Evolutionary conservation across 2,888 invertebrate genomes (phyloP).

Genomic region (Drosophila niveifrons): DNA sequence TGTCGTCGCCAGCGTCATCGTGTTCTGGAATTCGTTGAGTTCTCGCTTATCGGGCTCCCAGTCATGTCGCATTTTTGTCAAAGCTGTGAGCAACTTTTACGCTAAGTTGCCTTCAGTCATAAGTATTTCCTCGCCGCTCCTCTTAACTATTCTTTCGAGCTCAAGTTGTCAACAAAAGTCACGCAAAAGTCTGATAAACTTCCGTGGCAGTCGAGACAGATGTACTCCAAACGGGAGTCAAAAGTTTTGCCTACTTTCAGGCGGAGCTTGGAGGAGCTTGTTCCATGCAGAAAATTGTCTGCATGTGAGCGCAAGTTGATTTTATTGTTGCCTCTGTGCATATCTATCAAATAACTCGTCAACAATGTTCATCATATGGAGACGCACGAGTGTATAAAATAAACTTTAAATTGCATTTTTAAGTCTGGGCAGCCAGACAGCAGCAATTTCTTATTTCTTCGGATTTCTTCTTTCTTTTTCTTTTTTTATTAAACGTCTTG

Average conservation of each 20-base stretch:
- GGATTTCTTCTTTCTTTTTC: slow-evolving; percentile 7
- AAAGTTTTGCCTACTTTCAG: slow-evolving; percentile 60
- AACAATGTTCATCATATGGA: slow-evolving; percentile 57
- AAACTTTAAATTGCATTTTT: slow-evolving; percentile 73
- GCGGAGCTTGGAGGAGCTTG: not conserved
- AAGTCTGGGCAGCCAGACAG: not conserved
- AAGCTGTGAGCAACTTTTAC: slow-evolving; percentile 53
- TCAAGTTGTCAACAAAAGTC: slow-evolving; percentile 78
- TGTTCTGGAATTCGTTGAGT: slow-evolving; percentile 58
- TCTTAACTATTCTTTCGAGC: slow-evolving; percentile 10
- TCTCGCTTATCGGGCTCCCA: slow-evolving; percentile 70
- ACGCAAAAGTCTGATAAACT: slow-evolving; percentile 79
- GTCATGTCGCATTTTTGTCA: slow-evolving; percentile 63
- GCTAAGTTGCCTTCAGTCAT: slow-evolving; percentile 56
- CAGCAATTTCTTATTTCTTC: slow-evolving; percentile 9
- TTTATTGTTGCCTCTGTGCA: slow-evolving; percentile 42
- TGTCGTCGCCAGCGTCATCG: slow-evolving; percentile 50
- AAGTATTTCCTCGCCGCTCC: slow-evolving; percentile 21
- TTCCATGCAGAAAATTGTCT: slow-evolving; percentile 23
- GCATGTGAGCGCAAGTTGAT: slow-evolving; percentile 39
- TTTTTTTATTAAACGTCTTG: slow-evolving; percentile 32
- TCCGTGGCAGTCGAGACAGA: slow-evolving; percentile 69
- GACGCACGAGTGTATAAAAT: slow-evolving; percentile 39
- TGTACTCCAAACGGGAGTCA: slow-evolving; percentile 39
- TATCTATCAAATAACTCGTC: slow-evolving; percentile 54